phyloP scores from a whole-genome alignment of 2,797 vertebrate species.

The Helostoma temminkii region DNA sequence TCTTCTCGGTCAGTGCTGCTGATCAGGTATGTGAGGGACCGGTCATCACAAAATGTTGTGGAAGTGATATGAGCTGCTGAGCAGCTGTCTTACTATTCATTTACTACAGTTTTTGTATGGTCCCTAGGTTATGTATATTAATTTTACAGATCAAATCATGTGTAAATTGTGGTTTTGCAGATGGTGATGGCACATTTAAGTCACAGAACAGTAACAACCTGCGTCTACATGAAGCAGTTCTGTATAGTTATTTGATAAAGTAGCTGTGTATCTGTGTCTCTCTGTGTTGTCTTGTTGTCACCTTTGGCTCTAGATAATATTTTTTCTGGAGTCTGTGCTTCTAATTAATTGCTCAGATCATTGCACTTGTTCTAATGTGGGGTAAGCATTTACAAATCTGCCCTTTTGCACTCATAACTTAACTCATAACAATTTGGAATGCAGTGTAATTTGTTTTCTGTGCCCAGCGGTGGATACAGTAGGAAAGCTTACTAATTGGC shows the following conservation, averaged over 20 bases:
- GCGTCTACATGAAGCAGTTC: background rate
- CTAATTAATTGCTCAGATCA: constrained; percentile 29
- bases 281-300: background rate
- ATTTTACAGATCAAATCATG: too few relatives aligned
- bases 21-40: background rate
- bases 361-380: too few relatives aligned
- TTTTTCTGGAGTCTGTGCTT: background rate
- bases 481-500: background rate
- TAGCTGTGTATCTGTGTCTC: background rate
- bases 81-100: background rate
- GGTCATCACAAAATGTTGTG: background rate
- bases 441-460: background rate
- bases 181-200: too few relatives aligned
- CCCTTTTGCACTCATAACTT: too few relatives aligned
- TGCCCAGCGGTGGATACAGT: background rate
- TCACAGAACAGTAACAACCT: too few relatives aligned
- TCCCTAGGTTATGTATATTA: too few relatives aligned
- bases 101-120: background rate
- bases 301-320: constrained; percentile 32
- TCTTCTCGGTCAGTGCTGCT: background rate
- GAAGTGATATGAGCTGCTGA: background rate
- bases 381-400: too few relatives aligned
- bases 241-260: background rate
- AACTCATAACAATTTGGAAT: too few relatives aligned
- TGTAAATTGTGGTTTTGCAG: too few relatives aligned